Evolutionary conservation across 1,140 invertebrate species (phyloP).

Genomic region (Papilio xuthus): DNA sequence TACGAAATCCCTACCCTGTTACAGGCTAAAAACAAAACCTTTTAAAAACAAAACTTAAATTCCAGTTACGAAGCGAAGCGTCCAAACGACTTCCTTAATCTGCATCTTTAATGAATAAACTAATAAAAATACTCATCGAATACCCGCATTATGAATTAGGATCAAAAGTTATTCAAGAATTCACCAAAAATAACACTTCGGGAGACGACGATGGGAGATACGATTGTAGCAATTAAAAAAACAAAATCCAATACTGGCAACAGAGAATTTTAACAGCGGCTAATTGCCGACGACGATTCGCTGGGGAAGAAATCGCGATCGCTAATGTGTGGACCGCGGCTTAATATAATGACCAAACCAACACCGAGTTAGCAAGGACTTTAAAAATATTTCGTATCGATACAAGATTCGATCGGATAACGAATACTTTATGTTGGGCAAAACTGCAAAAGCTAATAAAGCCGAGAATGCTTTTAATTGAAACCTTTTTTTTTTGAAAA

Average conservation of each 20-base stretch:
- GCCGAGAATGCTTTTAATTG: slow-evolving; percentile 25
- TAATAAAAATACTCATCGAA: slow-evolving; percentile 31
- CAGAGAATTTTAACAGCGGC: slow-evolving; percentile 50
- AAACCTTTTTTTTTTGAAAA: slow-evolving; percentile 21
- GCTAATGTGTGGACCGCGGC: slow-evolving; percentile 28
- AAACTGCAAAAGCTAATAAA: slow-evolving; percentile 34
- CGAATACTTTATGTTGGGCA: slow-evolving; percentile 29
- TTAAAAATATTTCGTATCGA: slow-evolving; percentile 28
- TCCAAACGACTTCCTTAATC: slow-evolving; percentile 27
- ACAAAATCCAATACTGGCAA: slow-evolving; percentile 42
- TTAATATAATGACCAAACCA: slow-evolving; percentile 42
- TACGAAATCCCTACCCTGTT: not conserved
- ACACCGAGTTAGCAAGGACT: slow-evolving; percentile 19
- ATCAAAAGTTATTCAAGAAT: slow-evolving; percentile 16
- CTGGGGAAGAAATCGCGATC: slow-evolving; percentile 46
- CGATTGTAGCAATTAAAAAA: slow-evolving; percentile 36
- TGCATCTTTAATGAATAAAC: slow-evolving; percentile 19
- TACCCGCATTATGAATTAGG: slow-evolving; percentile 27
- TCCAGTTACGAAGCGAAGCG: slow-evolving; percentile 12
- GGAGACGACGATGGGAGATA: slow-evolving; percentile 26
- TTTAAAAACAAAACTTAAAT: slow-evolving; percentile 10
- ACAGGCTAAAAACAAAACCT: not conserved
- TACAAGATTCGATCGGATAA: slow-evolving; percentile 24
- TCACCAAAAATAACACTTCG: slow-evolving; percentile 36
- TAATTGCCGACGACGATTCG: slow-evolving; percentile 55